Base-by-base conservation (phyloP, 2,113 vertebrate genomes). In the Saccopteryx bilineata region DNA sequence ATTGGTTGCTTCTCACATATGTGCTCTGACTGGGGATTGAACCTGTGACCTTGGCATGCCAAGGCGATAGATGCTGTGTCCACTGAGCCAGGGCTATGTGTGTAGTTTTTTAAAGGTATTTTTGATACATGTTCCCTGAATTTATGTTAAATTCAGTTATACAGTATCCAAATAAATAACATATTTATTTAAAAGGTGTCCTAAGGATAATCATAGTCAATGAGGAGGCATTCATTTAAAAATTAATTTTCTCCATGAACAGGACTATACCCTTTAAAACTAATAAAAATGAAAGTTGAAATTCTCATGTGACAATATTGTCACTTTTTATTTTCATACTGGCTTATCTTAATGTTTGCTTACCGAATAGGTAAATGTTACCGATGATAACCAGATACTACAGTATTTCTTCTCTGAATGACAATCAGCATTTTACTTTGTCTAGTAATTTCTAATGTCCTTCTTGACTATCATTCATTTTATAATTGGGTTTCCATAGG, bases 251-350 rank as follows among this genome's bases (percentile, higher is more conserved):
- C 18, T 94, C 48, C 5, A 18, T 75, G 7, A 93, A 89, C 5
- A 85, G n/a, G 93, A 21, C 28, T 85, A 5, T 92, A 87, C 24
- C 63, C 48, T 89, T 93, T 93, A 81, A 94, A 82, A 93, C 17
- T 85, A 72, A 65, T 80, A n/a, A 80, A 85, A 81, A 78, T 21
- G 54, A 33, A 84, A 19, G 10, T 13, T 78, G 33, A 91, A 66
- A 69, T 91, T 96, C n/a, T 93, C 8, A 24, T 13, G n/a, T 72
- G 24, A 60, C 33, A 61, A 17, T 82, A 28, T 31, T 83, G 3
- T 76, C 19, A n/a, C 5, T 71, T 69, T 63, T 78, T 71, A 71
- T 76, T 84, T 75, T 85, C 24, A 13, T 58, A 65, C 9, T 72
- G 11, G 46, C 31, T 66, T 60, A 60, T 60, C 31, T 76, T 90